Base-by-base conservation (phyloP, 1,140 invertebrate species). In the Cydia strobilella region DNA sequence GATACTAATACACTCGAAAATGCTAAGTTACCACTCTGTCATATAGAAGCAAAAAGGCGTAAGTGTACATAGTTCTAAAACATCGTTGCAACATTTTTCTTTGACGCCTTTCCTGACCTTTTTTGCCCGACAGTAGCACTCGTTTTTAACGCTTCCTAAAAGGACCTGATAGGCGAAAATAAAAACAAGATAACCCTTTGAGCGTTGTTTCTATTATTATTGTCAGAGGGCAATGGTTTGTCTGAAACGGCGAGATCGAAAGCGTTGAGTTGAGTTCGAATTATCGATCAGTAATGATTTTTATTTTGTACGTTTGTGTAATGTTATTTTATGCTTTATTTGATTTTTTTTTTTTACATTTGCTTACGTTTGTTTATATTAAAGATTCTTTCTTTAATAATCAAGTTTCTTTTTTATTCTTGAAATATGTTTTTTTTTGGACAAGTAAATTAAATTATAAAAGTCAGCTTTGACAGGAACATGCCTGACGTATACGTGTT, bases 141-240 rank as follows among this genome's bases (percentile, higher is more conserved):
- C 48, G 48, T 54, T 76, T 76, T 76, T 72, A 76, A 72, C 69
- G 75, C 69, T 18, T 76, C 51, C 66, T 59, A 72, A 74, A 76
- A 69, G 63, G 62, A 66, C 59, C 48, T 71, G 59, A 72, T 72
- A 59, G 72, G 72, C 72, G 25, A 48, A 72, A 76, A 76, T 76
- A 76, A 76, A 76, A 76, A 76, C 75, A 74, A 51, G 75, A 74
- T 76, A 76, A 74, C 75, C 75, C 63, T 76, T 74, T 62, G 15
- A 76, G 18, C 72, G 72, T 74, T 76, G 75, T 76, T 76, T 76
- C 75, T 76, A 76, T 74, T 76, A 76, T 76, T 63, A 69, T 69
- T 63, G 62, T 18, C 10, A 66, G 69, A 35, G 48, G 54, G 20
- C 7, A 23, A 23, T 20, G 54, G 54, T 10, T 23, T 59, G 54